Base-by-base conservation (phyloP, 2,113 vertebrate species). In the Ciconia stormi region DNA sequence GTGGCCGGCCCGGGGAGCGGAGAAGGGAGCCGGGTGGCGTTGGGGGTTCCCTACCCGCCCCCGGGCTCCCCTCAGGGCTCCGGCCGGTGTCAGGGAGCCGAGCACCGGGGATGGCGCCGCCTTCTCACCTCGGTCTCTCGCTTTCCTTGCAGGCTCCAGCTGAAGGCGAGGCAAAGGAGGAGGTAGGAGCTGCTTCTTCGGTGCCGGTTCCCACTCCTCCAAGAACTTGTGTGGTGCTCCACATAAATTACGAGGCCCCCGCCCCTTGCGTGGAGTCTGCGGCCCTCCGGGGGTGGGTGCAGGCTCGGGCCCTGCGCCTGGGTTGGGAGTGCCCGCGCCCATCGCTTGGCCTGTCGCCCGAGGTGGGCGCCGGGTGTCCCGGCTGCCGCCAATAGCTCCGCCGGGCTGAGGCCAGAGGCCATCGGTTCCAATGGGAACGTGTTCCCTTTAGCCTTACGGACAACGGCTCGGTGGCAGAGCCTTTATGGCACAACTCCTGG, bases 91-190 rank as follows among this genome's bases (percentile, higher is more conserved):
- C 30, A 7, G 22, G 32, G 9, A 6, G 32, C 16, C 9, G 19
- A 10, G 32, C 6, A 13, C 11, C 6, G 16, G 18, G 19, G 10
- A 7, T 63, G 55, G 77, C 13, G 62, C 3, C 11, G 9, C 18
- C 11, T 55, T 85, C 61, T 95, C 69, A 95, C 53, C 16, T 72
- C 26, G 1, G 34, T 90, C 46, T 97, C 80, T 87, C 20, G 12
- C 26, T 94, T 97, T 70, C 38, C 66, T 56, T 93, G 81, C 91
- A 98, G 97, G 98, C 98, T 97, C 98, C 98, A 98, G 93, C 94
- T 96, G 98, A 98, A 97, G 98, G 97, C 78, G 98, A 98, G 87
- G 97, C 95, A 38, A 99, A 98, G 97, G 99, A 99, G 97, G 99
- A 99, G 99, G 99, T 99, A 97, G 98, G 98, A 87, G 52, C 86